These are phyloP conservation scores for Panurus biarmicus DNA, from an alignment of 2,113 vertebrate species.

Conservation along the genomic window DNA sequence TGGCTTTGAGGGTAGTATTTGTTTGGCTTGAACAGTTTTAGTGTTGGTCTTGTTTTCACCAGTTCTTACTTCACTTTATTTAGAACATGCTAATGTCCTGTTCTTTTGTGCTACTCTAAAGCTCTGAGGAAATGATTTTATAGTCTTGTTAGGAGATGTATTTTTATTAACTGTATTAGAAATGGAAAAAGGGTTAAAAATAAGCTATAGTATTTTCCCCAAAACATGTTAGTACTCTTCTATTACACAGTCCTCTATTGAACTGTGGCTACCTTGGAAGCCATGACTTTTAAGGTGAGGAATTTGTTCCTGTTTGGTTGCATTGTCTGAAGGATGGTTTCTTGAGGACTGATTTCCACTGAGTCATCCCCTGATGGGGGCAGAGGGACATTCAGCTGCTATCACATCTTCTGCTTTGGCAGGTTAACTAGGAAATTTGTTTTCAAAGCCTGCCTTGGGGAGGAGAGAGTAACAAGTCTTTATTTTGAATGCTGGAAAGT, in stretches of 20 bases:
- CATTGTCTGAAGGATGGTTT: slow-evolving; percentile 4
- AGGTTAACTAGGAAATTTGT: slow-evolving; percentile 5
- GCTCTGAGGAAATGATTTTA: background rate
- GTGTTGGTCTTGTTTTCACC: background rate
- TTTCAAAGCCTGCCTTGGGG: background rate
- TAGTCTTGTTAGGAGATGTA: background rate
- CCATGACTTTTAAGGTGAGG: background rate
- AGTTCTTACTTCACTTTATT: background rate
- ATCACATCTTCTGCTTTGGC: slow-evolving; percentile 31
- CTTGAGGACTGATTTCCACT: slow-evolving; percentile 31
- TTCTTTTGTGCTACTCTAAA: background rate
- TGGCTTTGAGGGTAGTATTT: background rate
- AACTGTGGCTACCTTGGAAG: background rate
- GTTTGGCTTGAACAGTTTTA: background rate
- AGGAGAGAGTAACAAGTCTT: background rate
- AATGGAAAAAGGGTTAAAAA: background rate
- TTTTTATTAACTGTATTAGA: background rate
- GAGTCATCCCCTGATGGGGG: slow-evolving; percentile 23
- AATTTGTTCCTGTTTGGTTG: slow-evolving; percentile 13
- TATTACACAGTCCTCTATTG: background rate
- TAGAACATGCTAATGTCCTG: background rate
- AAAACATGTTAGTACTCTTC: background rate
- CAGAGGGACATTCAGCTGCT: background rate
- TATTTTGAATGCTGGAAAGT: background rate
- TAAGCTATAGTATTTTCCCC: background rate